Evolutionary conservation across 2,797 vertebrate genomes (phyloP).

Genomic region (Ptychobarbus kaznakovi): DNA sequence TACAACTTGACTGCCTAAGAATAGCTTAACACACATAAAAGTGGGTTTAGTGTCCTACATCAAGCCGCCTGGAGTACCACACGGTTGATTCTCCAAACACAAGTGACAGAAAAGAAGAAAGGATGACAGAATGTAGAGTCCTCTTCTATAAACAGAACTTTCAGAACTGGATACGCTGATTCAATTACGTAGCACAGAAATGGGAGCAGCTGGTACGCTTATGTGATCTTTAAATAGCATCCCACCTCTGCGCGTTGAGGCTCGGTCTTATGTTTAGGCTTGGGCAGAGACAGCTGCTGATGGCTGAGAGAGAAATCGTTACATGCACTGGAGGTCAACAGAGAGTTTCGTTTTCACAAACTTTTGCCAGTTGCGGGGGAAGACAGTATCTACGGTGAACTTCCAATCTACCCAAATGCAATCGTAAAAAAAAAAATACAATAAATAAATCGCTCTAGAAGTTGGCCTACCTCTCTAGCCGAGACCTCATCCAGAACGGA

Average conservation of each 20-base stretch:
- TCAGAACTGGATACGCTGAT: constrained; percentile 66
- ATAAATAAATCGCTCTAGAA: constrained; percentile 22
- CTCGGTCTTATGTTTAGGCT: constrained; percentile 62
- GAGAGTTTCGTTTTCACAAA: constrained; percentile 43
- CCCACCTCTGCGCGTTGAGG: constrained; percentile 51
- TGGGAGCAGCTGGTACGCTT: constrained; percentile 70
- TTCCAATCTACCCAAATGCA: constrained; percentile 27
- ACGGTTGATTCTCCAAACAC: constrained; percentile 29
- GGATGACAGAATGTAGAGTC: constrained; percentile 7
- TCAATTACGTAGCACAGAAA: constrained; percentile 72
- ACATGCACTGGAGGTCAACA: constrained; percentile 33
- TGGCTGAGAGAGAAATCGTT: constrained; percentile 55
- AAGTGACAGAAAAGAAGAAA: constrained; percentile 11
- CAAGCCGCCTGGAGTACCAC: constrained; percentile 20
- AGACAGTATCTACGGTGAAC: constrained; percentile 5
- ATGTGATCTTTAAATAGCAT: constrained; percentile 76
- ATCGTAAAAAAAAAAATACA: constrained; percentile 41
- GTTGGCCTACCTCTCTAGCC: constrained; percentile 40
- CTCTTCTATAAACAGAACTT: constrained; percentile 46
- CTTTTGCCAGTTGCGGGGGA: constrained; percentile 26
- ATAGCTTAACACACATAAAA: constrained; percentile 58
- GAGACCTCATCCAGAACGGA: constrained; percentile 43
- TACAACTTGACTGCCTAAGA: constrained; percentile 54
- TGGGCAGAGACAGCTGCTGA: constrained; percentile 59
- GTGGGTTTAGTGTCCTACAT: constrained; percentile 55